Base-by-base conservation (phyloP, 1,140 invertebrate genomes). In the Trissolcus basalis region DNA sequence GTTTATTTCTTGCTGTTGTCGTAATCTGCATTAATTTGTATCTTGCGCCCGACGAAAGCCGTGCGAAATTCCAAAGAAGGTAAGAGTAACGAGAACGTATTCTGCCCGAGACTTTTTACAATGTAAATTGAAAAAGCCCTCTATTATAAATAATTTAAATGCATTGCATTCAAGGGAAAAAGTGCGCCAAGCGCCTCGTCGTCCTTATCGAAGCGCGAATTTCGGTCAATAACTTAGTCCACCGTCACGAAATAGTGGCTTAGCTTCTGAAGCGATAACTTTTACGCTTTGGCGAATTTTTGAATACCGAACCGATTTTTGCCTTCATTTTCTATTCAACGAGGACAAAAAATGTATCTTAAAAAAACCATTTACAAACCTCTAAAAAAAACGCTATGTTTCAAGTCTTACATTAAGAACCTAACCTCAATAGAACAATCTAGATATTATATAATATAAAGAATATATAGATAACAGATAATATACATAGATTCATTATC, bases 141-240 rank as follows among this genome's bases (percentile, higher is more conserved):
- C 69, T 71, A 82, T 82, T 83, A 81, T 81, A 82, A 84, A 81
- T 83, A 80, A 83, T 81, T 82, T 81, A 84, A 83, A 84, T 82
- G 81, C 81, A 82, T 83, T 81, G 80, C 79, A 59, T 81, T 75
- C 36, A 36, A 58, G 14, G 58, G 63, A 70, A 69, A n/a, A 70
- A 32, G 10, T 48, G 10, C 27, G 8, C 12, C 19, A n/a, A 14
- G 13, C 33, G 4, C 35, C n/a, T n/a, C n/a, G n/a, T 50, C 61
- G 55, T 44, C 55, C 35, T 60, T 65, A 48, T 44, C 56, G 27
- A 36, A 59, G 56, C 10, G 43, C 41, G 11, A 51, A 53, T 10
- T 56, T 53, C 41, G 19, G 41, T 45, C 60, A 64, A 71, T 61
- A 51, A n/a, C 32, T 43, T 27, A 10, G 10, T 39, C 14, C 9